Conservation (phyloP, 2,113 vertebrate species). For the Urocitellus parryii region DNA sequence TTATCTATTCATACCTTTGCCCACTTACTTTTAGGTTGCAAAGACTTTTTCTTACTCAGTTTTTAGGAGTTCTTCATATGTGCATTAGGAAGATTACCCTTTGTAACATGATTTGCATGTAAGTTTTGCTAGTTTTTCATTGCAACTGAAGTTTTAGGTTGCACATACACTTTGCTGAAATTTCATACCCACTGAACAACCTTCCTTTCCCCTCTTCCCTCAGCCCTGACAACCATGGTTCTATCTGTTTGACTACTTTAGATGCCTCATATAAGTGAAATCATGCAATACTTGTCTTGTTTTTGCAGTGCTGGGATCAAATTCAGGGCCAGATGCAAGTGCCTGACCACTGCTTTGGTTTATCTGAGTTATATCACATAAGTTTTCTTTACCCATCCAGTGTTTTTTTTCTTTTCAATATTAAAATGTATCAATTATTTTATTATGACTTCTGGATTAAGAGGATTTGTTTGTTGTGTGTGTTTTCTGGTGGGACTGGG, state of each 20-base stretch:
- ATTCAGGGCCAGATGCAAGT: not conserved
- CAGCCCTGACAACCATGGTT: not conserved
- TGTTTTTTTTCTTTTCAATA: not conserved
- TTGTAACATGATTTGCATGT: not conserved
- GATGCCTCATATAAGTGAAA: not conserved
- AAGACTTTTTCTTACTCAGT: not conserved
- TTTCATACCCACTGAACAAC: not conserved
- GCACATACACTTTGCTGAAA: not conserved
- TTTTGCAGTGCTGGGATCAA: not conserved
- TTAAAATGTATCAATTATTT: not conserved
- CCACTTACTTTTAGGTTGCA: not conserved
- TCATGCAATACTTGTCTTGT: not conserved
- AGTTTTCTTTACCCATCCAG: not conserved
- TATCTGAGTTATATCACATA: not conserved
- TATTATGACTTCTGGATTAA: constrained; percentile 11
- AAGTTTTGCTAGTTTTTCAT: not conserved
- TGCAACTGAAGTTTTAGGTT: not conserved
- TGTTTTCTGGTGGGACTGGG: not conserved
- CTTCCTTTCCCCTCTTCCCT: not conserved
- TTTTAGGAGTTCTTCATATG: not conserved
- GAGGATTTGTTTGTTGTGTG: not conserved
- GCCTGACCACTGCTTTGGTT: not conserved
- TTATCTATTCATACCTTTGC: not conserved
- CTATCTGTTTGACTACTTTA: not conserved
- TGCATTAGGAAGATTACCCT: not conserved